Evolutionary conservation across 2,888 invertebrate species (phyloP).

Genomic region (Myopa testacea): DNA sequence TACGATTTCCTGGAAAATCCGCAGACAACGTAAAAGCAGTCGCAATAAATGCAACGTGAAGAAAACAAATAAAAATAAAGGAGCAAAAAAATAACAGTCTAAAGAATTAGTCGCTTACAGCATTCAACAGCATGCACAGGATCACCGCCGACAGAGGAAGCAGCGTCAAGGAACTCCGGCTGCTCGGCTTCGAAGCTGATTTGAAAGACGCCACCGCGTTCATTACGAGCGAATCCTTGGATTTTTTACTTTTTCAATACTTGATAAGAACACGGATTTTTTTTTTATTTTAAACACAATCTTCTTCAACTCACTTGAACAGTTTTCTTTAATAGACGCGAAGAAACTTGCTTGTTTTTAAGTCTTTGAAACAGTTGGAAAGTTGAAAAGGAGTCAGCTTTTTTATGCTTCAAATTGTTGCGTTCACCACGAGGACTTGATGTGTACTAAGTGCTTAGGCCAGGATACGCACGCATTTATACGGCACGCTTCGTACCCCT

Average conservation of each 20-base stretch:
- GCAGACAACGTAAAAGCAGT: too few species aligned
- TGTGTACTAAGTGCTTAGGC: conserved; percentile 52
- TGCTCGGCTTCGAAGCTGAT: neutral
- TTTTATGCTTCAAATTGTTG: conserved; percentile 2
- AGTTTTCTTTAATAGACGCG: too few species aligned
- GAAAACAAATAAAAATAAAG: too few species aligned
- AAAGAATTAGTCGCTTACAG: conserved; percentile 56
- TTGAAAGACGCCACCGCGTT: neutral
- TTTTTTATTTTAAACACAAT: too few species aligned
- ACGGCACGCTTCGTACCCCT: conserved; percentile 47
- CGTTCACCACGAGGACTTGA: conserved; percentile 48
- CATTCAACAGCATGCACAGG: conserved; percentile 62
- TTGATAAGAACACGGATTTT: conserved; percentile 7
- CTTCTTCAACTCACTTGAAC: too few species aligned
- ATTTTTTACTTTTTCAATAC: conserved; percentile 14
- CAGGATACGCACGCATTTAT: conserved; percentile 56
- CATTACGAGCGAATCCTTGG: conserved; percentile 10
- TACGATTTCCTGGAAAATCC: too few species aligned
- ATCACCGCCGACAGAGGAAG: conserved; percentile 54
- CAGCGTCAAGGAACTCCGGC: conserved; percentile 44
- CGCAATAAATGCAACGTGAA: too few species aligned
- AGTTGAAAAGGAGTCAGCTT: neutral
- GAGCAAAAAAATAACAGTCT: too few species aligned
- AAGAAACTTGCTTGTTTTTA: too few species aligned
- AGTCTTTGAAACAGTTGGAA: neutral